phyloP scores from a whole-genome alignment of 2,888 invertebrate species.

The Mesorhabditis belari region DNA sequence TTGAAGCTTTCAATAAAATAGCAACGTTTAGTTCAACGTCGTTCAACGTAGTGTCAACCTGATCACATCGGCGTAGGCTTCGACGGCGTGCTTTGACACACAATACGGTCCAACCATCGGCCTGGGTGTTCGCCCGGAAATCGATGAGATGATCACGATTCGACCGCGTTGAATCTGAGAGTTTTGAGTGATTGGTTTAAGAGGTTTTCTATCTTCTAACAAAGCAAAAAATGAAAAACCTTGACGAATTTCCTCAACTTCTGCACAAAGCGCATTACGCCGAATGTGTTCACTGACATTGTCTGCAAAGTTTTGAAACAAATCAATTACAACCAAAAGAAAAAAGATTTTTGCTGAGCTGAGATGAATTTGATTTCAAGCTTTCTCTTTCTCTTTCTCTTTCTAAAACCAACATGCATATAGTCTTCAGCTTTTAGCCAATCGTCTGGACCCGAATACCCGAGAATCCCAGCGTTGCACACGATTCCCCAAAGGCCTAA shows the following conservation, averaged over 20 bases:
- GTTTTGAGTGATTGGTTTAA: neutral
- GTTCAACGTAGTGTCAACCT: conserved; percentile 11
- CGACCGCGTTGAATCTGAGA: conserved; percentile 39
- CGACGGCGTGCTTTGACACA: conserved; percentile 46
- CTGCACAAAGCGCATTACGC: conserved; percentile 50
- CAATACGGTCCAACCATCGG: conserved; percentile 44
- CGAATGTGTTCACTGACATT: conserved; percentile 50
- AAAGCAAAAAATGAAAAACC: no score
- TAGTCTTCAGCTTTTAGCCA: conserved; percentile 52
- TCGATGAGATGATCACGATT: conserved; percentile 55
- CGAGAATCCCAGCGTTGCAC: conserved; percentile 46
- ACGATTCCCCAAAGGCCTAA: conserved; percentile 39
- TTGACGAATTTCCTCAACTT: conserved; percentile 38
- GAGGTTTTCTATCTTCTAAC: conserved; percentile 6
- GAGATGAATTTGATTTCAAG: no score
- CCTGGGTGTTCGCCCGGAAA: conserved; percentile 52
- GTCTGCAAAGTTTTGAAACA: conserved; percentile 13
- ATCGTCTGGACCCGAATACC: conserved; percentile 49
- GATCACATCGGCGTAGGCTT: conserved; percentile 44
- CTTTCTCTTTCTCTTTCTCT: no score
- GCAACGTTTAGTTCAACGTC: neutral
- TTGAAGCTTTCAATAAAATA: neutral
- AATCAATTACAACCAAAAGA: no score
- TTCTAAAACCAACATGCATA: no score
- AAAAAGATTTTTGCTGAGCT: no score